These are phyloP conservation scores for Hyles lineata DNA, from an alignment of 2,888 invertebrate genomes.

Conservation along the genomic window DNA sequence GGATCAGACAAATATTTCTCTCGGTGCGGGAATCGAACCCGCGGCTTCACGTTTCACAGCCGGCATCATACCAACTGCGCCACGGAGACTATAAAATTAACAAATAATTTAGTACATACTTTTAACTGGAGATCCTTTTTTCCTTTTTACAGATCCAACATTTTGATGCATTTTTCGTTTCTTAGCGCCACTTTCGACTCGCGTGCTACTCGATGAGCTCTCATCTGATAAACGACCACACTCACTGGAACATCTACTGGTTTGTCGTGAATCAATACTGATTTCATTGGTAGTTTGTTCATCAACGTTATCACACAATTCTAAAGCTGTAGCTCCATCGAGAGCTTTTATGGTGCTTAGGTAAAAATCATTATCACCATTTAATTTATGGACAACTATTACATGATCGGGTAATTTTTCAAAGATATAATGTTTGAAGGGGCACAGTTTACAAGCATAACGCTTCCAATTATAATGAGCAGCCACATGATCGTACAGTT, in stretches of 20 bases:
- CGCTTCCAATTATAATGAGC: constrained; percentile 89
- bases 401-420: constrained; percentile 88
- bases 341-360: constrained; percentile 78
- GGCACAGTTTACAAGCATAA: constrained; percentile 90
- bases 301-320: constrained; percentile 59
- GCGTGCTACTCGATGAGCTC: constrained; percentile 70
- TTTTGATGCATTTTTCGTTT: constrained; percentile 67
- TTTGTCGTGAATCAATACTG: constrained; percentile 70
- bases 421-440: constrained; percentile 87
- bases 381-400: constrained; percentile 86
- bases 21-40: no score
- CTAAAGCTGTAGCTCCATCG: constrained; percentile 71
- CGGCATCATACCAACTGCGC: no score
- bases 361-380: constrained; percentile 81
- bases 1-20: no score
- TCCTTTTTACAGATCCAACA: constrained; percentile 59
- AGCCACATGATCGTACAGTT: constrained; percentile 86
- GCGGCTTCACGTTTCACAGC: no score
- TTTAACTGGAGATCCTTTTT: constrained; percentile 55
- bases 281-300: constrained; percentile 58
- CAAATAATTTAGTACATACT: constrained; percentile 48
- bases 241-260: constrained; percentile 77
- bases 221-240: constrained; percentile 78
- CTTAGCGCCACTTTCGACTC: constrained; percentile 60
- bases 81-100: no score